Percentiles rank a stretch among this genome's conserved stretches.
Conservation (phyloP, 53 echinoderm and acorn worm species). For the Zoroaster sp. region DNA sequence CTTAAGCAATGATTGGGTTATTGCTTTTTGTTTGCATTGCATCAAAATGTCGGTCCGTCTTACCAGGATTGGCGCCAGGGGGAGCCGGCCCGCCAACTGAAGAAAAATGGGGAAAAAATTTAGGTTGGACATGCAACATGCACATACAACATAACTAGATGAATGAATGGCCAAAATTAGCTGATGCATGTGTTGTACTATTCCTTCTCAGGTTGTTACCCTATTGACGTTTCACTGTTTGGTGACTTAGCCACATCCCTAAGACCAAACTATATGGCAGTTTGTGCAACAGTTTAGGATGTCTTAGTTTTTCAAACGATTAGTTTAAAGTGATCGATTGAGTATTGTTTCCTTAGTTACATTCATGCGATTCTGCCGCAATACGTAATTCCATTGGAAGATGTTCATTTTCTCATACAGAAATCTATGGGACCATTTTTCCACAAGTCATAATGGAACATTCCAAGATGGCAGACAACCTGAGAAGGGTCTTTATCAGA, state of each 20-base stretch:
- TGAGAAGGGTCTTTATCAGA: neutral
- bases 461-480: neutral
- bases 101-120: conserved; percentile 47
- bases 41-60: conserved; percentile 26
- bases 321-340: too few relatives aligned
- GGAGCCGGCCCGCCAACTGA: conserved; percentile 54
- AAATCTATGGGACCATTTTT: neutral
- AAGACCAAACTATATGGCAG: too few relatives aligned
- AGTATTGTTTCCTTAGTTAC: too few relatives aligned
- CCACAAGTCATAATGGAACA: neutral
- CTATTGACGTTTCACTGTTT: too few relatives aligned
- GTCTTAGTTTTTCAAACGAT: too few relatives aligned
- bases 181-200: neutral
- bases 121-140: conserved; percentile 47
- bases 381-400: too few relatives aligned
- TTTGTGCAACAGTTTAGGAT: too few relatives aligned
- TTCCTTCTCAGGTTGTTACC: too few relatives aligned
- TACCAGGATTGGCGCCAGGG: conserved; percentile 28
- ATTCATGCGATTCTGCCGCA: too few relatives aligned
- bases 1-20: neutral
- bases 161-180: neutral
- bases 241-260: too few relatives aligned
- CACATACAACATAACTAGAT: neutral
- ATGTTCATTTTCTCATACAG: too few relatives aligned
- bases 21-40: neutral